phyloP scores from a whole-genome alignment of 2,888 invertebrate genomes.

The Andricus curvator region DNA sequence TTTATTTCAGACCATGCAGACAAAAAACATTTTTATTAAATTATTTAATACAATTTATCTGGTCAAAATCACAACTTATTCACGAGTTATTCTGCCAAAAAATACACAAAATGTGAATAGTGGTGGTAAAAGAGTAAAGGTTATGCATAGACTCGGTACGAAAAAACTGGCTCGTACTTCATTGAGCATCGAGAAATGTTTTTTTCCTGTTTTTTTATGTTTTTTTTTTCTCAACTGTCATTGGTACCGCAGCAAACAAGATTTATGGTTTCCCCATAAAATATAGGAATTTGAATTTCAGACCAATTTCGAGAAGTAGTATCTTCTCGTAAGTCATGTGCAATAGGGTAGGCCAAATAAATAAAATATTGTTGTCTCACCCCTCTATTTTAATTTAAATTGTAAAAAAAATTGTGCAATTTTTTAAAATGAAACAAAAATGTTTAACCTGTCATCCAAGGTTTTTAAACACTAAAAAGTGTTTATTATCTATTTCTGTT shows the following conservation, averaged over 20 bases:
- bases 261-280: slow-evolving; percentile 1
- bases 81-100: slow-evolving; percentile 13
- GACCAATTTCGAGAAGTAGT: slow-evolving; percentile 19
- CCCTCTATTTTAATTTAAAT: too few species aligned
- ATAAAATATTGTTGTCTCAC: too few species aligned
- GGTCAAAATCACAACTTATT: too few species aligned
- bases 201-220: background rate
- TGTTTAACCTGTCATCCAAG: too few species aligned
- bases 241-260: slow-evolving; percentile 13
- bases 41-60: too few species aligned
- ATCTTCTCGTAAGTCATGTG: slow-evolving; percentile 1
- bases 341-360: too few species aligned
- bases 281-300: slow-evolving; percentile 29
- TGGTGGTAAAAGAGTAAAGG: slow-evolving; percentile 14
- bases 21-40: too few species aligned
- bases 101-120: slow-evolving; percentile 14
- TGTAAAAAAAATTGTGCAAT: too few species aligned
- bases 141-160: background rate
- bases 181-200: slow-evolving; percentile 11
- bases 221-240: slow-evolving; percentile 17
- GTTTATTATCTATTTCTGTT: too few species aligned
- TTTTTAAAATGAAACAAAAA: too few species aligned
- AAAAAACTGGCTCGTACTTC: slow-evolving; percentile 16
- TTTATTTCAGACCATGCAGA: too few species aligned
- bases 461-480: too few species aligned